These are phyloP conservation scores for Trigoniulus corallinus DNA, from an alignment of 1,140 invertebrate genomes.

Conservation along the genomic window DNA sequence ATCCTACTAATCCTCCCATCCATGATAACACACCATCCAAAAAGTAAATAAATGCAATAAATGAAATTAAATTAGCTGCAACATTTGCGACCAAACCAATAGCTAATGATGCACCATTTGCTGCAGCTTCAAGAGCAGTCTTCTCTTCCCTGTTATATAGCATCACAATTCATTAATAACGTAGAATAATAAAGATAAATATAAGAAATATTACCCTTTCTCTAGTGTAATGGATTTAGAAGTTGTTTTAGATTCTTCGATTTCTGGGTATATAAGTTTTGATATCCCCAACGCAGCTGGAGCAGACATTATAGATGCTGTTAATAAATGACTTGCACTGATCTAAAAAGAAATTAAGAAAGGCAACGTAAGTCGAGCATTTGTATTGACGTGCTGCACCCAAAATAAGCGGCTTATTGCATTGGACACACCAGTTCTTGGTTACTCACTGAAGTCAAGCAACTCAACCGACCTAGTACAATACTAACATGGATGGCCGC, in stretches of 20 bases:
- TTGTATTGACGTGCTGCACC: no score
- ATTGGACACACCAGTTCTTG: no score
- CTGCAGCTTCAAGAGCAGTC: slow-evolving; percentile 73
- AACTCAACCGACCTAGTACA: no score
- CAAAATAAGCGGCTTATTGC: no score
- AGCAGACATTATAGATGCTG: slow-evolving; percentile 88
- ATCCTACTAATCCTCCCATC: slow-evolving; percentile 26
- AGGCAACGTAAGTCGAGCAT: no score
- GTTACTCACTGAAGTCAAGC: no score
- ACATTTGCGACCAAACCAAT: slow-evolving; percentile 32
- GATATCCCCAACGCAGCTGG: slow-evolving; percentile 73
- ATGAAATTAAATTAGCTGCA: slow-evolving; percentile 35
- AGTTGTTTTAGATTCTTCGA: slow-evolving; percentile 49
- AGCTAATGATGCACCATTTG: slow-evolving; percentile 54
- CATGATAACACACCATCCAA: slow-evolving; percentile 24
- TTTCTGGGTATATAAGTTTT: slow-evolving; percentile 85
- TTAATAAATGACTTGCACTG: slow-evolving; percentile 39
- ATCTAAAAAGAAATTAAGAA: no score
- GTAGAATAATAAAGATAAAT: slow-evolving; percentile 15
- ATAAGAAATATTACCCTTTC: slow-evolving; percentile 19
- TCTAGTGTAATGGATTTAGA: slow-evolving; percentile 35
- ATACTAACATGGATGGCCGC: no score
- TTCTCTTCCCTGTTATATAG: slow-evolving; percentile 48
- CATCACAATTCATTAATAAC: not conserved
- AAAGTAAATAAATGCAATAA: slow-evolving; percentile 32